Conservation (phyloP, 2,888 invertebrate genomes). For the Sminthurinus aureus region DNA sequence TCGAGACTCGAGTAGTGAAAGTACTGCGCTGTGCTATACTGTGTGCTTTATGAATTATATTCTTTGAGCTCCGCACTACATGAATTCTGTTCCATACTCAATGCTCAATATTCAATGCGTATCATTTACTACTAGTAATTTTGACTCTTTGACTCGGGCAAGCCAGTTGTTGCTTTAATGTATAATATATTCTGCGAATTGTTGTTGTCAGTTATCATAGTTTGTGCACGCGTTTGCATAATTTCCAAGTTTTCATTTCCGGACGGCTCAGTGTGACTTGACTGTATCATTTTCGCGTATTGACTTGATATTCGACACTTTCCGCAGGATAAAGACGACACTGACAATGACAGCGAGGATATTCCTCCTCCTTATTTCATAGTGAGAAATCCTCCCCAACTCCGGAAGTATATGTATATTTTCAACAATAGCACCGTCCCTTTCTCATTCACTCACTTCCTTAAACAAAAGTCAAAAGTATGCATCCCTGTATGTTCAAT, state of each 20-base stretch:
- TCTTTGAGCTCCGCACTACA: no score
- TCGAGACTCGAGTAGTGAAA: no score
- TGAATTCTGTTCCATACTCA: no score
- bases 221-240: slow-evolving; percentile 59
- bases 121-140: no score
- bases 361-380: background rate
- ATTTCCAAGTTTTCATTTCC: slow-evolving; percentile 59
- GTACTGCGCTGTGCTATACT: no score
- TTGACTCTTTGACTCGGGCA: no score
- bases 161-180: no score
- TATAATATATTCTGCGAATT: no score
- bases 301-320: slow-evolving; percentile 31
- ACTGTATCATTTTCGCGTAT: slow-evolving; percentile 42
- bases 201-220: background rate
- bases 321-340: slow-evolving; percentile 21
- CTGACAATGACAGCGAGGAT: background rate
- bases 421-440: slow-evolving; percentile 20
- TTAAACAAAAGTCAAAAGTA: slow-evolving; percentile 15
- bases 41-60: no score
- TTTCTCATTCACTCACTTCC: no score
- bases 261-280: slow-evolving; percentile 37
- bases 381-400: slow-evolving; percentile 31
- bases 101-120: no score
- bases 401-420: slow-evolving; percentile 33
- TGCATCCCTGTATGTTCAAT: background rate